These are phyloP conservation scores for Andrena fulva DNA, from an alignment of 2,888 invertebrate species.

Conservation along the genomic window DNA sequence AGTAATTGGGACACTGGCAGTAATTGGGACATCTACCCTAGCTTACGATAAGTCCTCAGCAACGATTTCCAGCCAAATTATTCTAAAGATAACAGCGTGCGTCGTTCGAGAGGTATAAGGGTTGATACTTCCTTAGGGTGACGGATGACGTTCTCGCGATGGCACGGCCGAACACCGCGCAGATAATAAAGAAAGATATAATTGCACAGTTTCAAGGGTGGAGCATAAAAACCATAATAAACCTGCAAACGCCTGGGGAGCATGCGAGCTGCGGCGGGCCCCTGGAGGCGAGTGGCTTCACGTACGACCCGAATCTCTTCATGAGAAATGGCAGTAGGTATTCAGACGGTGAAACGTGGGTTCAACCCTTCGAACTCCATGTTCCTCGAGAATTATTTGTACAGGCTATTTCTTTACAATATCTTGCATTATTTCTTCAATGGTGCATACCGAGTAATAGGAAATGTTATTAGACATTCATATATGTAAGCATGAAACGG, in stretches of 20 bases:
- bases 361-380: not conserved
- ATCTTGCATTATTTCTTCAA: too few relatives aligned
- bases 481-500: not conserved
- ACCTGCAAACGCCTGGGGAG: constrained; percentile 93
- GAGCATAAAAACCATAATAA: constrained; percentile 93
- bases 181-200: constrained; percentile 91
- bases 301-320: constrained; percentile 93
- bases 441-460: too few relatives aligned
- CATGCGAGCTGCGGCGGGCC: constrained; percentile 94
- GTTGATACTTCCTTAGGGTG: constrained; percentile 87
- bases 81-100: not conserved
- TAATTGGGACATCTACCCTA: too few relatives aligned
- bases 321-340: constrained; percentile 94
- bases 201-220: constrained; percentile 92
- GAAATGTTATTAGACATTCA: not conserved
- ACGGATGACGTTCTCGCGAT: constrained; percentile 95
- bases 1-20: too few relatives aligned
- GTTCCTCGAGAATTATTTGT: not conserved
- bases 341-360: constrained; percentile 8
- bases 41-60: not conserved
- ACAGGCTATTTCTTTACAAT: too few relatives aligned
- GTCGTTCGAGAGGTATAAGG: not conserved
- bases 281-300: constrained; percentile 91
- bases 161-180: constrained; percentile 92
- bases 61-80: constrained; percentile 36